These are phyloP conservation scores for Caiman crocodilus DNA, from an alignment of 2,797 vertebrate species.

Conservation along the genomic window DNA sequence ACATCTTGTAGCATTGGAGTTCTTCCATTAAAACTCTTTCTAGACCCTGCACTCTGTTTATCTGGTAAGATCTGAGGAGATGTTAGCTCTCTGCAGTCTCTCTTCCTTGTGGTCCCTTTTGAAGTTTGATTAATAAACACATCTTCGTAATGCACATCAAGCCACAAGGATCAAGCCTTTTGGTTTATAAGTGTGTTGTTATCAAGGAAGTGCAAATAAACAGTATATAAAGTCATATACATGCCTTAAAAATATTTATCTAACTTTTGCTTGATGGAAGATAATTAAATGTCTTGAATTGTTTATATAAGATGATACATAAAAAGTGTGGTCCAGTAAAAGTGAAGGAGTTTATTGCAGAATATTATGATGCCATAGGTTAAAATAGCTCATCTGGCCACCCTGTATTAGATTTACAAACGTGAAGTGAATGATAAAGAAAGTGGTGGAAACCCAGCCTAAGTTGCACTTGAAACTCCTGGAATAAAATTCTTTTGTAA, in stretches of 20 bases:
- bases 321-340: constrained; percentile 53
- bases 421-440: constrained; percentile 35
- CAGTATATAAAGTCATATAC: constrained; percentile 43
- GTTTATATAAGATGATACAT: constrained; percentile 63
- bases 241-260: constrained; percentile 70
- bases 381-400: constrained; percentile 29
- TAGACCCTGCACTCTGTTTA: neutral
- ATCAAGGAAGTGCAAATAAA: constrained; percentile 65
- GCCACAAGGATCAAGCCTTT: constrained; percentile 12
- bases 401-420: constrained; percentile 56
- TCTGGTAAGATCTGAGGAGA: neutral
- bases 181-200: constrained; percentile 37
- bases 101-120: constrained; percentile 14
- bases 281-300: constrained; percentile 60
- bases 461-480: neutral
- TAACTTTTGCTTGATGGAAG: constrained; percentile 63
- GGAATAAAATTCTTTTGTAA: neutral
- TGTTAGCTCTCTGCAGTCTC: neutral
- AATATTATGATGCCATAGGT: constrained; percentile 7
- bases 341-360: constrained; percentile 34
- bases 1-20: neutral
- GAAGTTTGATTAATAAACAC: constrained; percentile 59
- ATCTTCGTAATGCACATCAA: constrained; percentile 11
- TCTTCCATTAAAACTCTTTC: neutral
- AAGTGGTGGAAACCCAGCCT: constrained; percentile 10